Evolutionary conservation across 1,140 invertebrate species (phyloP), one percentile per base, ranked within the genome.

Genomic region (Panulirus ornatus): DNA sequence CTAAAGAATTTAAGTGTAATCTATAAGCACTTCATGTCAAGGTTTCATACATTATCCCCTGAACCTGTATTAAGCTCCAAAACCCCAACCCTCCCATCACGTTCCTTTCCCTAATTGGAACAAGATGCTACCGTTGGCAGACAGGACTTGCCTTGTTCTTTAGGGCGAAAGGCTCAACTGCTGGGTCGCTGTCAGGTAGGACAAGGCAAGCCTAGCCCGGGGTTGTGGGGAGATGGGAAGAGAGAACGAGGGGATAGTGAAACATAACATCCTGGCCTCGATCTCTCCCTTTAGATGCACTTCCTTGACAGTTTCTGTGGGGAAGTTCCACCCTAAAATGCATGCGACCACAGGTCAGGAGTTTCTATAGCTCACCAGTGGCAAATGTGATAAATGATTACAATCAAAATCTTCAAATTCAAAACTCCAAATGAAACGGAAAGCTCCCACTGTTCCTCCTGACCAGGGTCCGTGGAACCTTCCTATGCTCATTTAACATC

Each of bases 61-160:
- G 16, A 78, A 44, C 44, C 75, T 78, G 44, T 36, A 14, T 3
- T 66, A n/a, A 30, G 58, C 58, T 66, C 58, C 58, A 66, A 58
- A 66, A 66, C 30, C 58, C 51, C 34, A n/a, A 73, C 84, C 85
- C 84, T 34, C 75, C 71, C 84, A n/a, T 58, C 70, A 38, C 82
- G 38, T 78, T 70, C 34, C 87, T 54, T 71, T 73, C 63, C 79
- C 86, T 54, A 82, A 89, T 76, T 73, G 71, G 84, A 82, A 89
- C 78, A 75, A 88, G 76, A 89, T 89, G 88, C 79, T 89, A 89
- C 79, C 88, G 86, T 47, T 89, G 88, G 58, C 86, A 83, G 79
- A 82, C 71, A 73, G 88, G 79, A 89, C 88, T 89, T 89, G 88
- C 88, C 88, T 89, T 89, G 88, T 81, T 70, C 79, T 75, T 83